Percentiles rank a stretch among this genome's conserved stretches.
These are phyloP conservation scores for Nerophis ophidion DNA, from an alignment of 2,113 vertebrate species.

Conservation along the genomic window DNA sequence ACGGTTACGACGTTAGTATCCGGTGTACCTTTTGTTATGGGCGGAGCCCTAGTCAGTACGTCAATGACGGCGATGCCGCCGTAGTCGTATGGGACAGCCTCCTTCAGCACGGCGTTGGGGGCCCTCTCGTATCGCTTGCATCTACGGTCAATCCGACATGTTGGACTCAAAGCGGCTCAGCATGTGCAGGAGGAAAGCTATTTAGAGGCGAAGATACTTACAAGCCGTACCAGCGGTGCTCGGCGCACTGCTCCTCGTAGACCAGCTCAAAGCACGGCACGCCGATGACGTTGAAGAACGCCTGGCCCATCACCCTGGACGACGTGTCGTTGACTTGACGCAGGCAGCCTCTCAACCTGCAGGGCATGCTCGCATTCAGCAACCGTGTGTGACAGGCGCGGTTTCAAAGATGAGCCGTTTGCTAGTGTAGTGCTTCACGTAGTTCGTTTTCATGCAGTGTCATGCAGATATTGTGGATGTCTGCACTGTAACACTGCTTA, in stretches of 20 bases:
- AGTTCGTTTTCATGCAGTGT: no score
- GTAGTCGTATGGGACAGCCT: constrained; percentile 80
- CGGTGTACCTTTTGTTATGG: constrained; percentile 30
- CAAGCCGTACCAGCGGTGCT: constrained; percentile 86
- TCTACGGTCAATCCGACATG: constrained; percentile 54
- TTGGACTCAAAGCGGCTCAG: no score
- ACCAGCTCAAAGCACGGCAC: constrained; percentile 83
- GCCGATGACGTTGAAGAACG: constrained; percentile 85
- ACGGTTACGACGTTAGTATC: constrained; percentile 43
- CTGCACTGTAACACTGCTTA: no score
- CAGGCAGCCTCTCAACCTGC: constrained; percentile 81
- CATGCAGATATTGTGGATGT: no score
- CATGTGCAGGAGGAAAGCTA: not conserved
- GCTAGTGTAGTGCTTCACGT: no score
- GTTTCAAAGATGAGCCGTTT: no score
- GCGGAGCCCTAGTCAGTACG: constrained; percentile 51
- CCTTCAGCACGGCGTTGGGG: constrained; percentile 74
- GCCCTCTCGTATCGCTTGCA: constrained; percentile 79
- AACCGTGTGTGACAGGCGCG: no score
- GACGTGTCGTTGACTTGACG: constrained; percentile 78
- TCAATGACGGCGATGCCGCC: constrained; percentile 78
- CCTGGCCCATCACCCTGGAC: constrained; percentile 80
- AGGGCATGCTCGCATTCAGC: not conserved
- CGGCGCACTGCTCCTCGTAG: constrained; percentile 80
- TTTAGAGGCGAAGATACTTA: constrained; percentile 68